Evolutionary conservation across 2,797 vertebrate genomes (phyloP).

Genomic region (Acropternis orthonyx): DNA sequence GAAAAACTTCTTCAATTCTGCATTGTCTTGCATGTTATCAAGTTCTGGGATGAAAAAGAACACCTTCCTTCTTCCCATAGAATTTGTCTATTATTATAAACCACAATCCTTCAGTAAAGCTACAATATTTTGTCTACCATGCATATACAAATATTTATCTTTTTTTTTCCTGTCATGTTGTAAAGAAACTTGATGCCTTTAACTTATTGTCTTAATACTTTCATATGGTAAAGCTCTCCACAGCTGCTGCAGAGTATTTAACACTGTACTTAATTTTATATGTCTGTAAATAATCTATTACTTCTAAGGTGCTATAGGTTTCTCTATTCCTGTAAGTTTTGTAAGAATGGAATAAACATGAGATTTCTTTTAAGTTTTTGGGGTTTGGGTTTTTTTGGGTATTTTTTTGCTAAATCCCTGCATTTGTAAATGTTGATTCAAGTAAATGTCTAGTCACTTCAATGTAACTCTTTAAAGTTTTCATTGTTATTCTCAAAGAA

Average conservation of each 20-base stretch:
- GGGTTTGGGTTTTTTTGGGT: background rate
- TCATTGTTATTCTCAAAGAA: background rate
- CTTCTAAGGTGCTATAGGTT: background rate
- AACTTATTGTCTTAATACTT: background rate
- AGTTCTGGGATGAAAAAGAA: background rate
- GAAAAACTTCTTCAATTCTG: background rate
- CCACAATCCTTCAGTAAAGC: background rate
- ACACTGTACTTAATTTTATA: background rate
- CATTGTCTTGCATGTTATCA: background rate
- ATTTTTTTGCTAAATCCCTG: background rate
- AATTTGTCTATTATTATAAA: background rate
- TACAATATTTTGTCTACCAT: background rate
- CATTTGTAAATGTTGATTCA: background rate
- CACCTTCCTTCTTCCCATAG: background rate
- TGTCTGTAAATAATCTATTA: background rate
- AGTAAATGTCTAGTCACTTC: background rate
- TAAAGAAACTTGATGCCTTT: background rate
- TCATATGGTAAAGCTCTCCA: background rate
- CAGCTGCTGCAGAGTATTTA: background rate
- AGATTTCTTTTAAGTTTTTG: background rate
- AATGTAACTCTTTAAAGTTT: background rate
- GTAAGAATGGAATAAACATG: background rate
- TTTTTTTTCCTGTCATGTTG: background rate
- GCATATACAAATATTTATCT: background rate
- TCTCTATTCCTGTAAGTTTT: background rate